phyloP scores from a whole-genome alignment of 2,888 invertebrate genomes.

The Syrista parreyssii region DNA sequence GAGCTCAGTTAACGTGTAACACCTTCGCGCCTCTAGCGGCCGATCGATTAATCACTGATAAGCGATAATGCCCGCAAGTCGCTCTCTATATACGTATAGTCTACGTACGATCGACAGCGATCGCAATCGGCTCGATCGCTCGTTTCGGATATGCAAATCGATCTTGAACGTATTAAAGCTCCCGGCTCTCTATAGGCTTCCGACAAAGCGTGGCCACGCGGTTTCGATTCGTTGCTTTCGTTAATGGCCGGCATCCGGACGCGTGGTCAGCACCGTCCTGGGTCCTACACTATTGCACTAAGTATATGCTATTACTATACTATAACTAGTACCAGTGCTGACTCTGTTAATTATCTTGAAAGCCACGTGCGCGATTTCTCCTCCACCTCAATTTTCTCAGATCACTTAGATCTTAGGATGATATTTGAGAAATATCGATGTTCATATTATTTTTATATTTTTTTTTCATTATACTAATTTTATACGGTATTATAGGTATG shows the following conservation, averaged over 20 bases:
- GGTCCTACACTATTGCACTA: not conserved
- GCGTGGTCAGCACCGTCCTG: constrained; percentile 35
- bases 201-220: not conserved
- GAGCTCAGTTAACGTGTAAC: constrained; percentile 38
- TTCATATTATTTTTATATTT: not conserved
- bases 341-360: constrained; percentile 50
- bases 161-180: not conserved
- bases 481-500: not conserved
- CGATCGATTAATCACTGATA: constrained; percentile 9
- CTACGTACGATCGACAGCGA: not conserved
- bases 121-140: constrained; percentile 3
- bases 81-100: not conserved
- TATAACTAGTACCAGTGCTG: not conserved
- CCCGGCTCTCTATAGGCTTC: not conserved
- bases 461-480: constrained; percentile 4
- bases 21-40: constrained; percentile 38
- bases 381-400: constrained; percentile 17
- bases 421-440: constrained; percentile 15
- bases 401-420: not conserved
- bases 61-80: not conserved
- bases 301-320: not conserved
- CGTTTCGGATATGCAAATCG: not conserved
- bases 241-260: constrained; percentile 14
- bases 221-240: constrained; percentile 6
- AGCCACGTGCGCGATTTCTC: constrained; percentile 57